Base-by-base conservation (phyloP, 2,797 vertebrate genomes). In the Epinephelus coioides region DNA sequence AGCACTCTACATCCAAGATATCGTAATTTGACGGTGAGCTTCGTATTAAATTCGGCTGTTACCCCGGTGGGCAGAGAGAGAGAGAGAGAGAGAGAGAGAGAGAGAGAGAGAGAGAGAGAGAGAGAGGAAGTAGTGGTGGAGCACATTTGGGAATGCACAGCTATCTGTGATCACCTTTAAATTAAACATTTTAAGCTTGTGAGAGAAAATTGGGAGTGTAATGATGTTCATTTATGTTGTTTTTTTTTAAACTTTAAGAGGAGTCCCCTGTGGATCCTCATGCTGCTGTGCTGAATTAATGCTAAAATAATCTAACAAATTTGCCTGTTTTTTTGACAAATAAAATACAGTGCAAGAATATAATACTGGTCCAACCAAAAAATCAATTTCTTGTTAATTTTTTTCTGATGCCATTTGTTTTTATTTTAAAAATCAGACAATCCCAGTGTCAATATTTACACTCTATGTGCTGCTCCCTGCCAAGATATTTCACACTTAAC, bases 1-100 rank as follows among this genome's bases (percentile, higher is more conserved):
- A 83, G 73, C 73, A 67, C 73, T 85, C 66, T 34, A 79, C 81
- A 85, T 78, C 65, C 65, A 49, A 71, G 79, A 82, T 81, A 72
- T 71, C 74, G 61, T 77, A 87, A 89, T 89, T 87, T 86, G 88
- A 92, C 85, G 78, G 73, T 21, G 54, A 90, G 88, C 79, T 62
- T 76, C 40, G 27, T 79, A 86, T 88, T 84, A 76, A 78, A 86
- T 76, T 83, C 74, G 67, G 69, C 73, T 65, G 27, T 78, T 38
- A 61, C 50, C 75, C 59, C 13, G 5, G 56, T 43, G 80, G 84
- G 65, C 25, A 56, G 47, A 19, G 17, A 19, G 47, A 69, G 17
- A 19, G 47, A 19, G 47, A 69, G 17, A 19, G 47, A 69, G 23
- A 23, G 23, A 23, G 23, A 19, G 47, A 69, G 17, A 19, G 47